Evolutionary conservation across 1,140 invertebrate species (phyloP).

Genomic region (Fopius arisanus): DNA sequence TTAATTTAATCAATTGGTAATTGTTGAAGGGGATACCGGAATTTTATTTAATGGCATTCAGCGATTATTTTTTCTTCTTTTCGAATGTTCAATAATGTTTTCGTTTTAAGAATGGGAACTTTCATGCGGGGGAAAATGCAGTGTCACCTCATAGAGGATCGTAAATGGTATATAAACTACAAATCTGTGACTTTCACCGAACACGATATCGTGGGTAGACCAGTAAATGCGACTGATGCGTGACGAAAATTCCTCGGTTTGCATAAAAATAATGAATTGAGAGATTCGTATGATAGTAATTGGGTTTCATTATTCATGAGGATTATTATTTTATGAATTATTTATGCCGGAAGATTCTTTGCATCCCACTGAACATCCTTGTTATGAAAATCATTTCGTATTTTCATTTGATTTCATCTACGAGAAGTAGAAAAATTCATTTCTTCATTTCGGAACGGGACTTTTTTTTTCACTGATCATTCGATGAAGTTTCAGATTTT

Average conservation of each 20-base stretch:
- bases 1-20: no score
- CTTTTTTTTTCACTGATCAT: no score
- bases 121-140: background rate
- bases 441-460: no score
- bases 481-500: no score
- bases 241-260: background rate
- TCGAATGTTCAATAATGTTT: no score
- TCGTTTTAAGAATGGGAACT: background rate
- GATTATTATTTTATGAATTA: background rate
- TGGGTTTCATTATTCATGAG: background rate
- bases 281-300: background rate
- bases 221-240: background rate
- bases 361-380: background rate
- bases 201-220: slow-evolving; percentile 2
- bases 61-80: background rate
- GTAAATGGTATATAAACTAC: slow-evolving; percentile 14
- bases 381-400: background rate
- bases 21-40: no score
- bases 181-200: slow-evolving; percentile 14
- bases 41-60: background rate
- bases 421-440: background rate
- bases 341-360: slow-evolving; percentile 7
- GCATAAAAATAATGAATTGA: background rate
- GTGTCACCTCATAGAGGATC: background rate
- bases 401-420: background rate